A percentile compares a stretch with the other conserved stretches of the same genome.
Conservation (phyloP, 1,140 invertebrate genomes). For the Trachymyrmex cornetzi region DNA sequence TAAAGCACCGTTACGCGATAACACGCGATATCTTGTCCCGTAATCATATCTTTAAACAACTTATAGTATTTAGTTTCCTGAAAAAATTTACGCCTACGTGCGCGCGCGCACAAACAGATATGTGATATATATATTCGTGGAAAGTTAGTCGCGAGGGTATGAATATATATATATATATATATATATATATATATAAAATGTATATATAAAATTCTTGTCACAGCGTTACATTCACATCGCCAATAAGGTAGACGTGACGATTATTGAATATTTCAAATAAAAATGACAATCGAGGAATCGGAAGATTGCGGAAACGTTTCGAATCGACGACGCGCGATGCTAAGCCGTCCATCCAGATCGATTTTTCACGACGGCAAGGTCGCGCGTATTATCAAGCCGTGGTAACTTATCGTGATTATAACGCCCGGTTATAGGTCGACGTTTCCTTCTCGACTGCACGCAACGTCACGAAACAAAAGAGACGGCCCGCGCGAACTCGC, state of each 20-base stretch:
- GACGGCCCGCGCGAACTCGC: neutral
- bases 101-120: neutral
- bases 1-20: neutral
- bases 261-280: neutral
- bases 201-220: no score
- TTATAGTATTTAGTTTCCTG: neutral
- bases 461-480: neutral
- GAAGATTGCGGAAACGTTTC: neutral
- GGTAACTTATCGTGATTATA: neutral
- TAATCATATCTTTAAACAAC: neutral
- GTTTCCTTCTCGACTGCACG: neutral
- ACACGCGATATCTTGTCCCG: neutral
- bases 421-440: neutral
- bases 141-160: no score
- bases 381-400: neutral
- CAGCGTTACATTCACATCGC: neutral
- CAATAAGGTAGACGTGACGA: neutral
- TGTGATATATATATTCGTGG: no score
- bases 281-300: neutral
- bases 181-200: no score
- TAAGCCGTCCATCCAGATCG: neutral
- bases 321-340: neutral
- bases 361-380: constrained; percentile 12
- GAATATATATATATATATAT: no score
- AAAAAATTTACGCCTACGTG: neutral